A percentile compares a stretch with the other conserved stretches of the same genome.
phyloP scores from a whole-genome alignment of 1,140 invertebrate genomes.

The Drosophila serrata region DNA sequence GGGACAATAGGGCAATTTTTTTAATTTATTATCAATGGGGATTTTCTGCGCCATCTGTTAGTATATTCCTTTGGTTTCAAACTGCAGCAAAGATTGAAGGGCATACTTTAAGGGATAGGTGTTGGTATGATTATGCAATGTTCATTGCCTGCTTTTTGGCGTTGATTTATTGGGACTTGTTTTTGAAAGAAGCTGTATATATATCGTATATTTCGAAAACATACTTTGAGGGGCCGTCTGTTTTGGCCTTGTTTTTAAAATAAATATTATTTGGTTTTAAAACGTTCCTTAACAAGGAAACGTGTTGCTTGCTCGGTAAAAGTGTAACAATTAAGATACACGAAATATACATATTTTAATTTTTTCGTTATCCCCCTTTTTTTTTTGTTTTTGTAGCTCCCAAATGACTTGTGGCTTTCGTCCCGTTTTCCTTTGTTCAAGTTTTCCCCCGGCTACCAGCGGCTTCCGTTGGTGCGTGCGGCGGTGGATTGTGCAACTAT shows the following conservation, averaged over 20 bases:
- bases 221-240: not conserved
- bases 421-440: conserved; percentile 1
- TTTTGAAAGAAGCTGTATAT: too few species aligned
- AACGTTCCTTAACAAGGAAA: not conserved
- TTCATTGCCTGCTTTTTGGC: too few species aligned
- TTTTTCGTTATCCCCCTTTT: conserved; percentile 9
- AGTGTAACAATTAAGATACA: conserved; percentile 53
- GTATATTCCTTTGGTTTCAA: too few species aligned
- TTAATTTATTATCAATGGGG: not conserved
- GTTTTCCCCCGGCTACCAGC: conserved; percentile 11
- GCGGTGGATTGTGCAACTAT: conserved; percentile 26
- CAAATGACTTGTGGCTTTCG: conserved; percentile 65
- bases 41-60: too few species aligned
- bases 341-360: conserved; percentile 55
- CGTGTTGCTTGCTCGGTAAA: conserved; percentile 44
- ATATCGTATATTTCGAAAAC: too few species aligned
- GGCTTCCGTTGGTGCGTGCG: conserved; percentile 60
- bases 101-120: too few species aligned
- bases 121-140: too few species aligned
- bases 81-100: too few species aligned
- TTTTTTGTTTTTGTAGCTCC: conserved; percentile 17
- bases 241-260: not conserved
- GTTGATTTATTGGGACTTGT: too few species aligned
- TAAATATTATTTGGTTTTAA: not conserved
- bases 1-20: not conserved